Evolutionary conservation across 2,888 invertebrate genomes (phyloP).

Genomic region (Calameuta pallipes): DNA sequence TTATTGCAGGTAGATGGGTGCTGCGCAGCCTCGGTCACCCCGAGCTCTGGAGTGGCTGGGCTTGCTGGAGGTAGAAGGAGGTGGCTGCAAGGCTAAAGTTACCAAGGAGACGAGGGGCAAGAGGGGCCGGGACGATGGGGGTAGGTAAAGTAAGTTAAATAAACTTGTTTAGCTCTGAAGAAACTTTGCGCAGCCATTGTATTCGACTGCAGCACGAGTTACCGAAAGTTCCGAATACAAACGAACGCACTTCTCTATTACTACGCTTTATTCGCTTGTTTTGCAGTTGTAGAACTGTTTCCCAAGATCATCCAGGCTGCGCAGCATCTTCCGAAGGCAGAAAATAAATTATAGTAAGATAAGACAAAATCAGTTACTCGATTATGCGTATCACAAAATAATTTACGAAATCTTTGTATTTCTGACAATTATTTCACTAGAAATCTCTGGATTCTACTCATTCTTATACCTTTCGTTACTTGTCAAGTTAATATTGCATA

Average conservation of each 20-base stretch:
- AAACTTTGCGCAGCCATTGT: conserved; percentile 60
- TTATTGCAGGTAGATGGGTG: conserved; percentile 53
- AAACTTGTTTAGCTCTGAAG: conserved; percentile 63
- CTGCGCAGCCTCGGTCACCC: conserved; percentile 16
- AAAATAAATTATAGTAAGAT: too few species aligned
- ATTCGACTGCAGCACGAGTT: conserved; percentile 56
- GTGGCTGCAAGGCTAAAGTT: conserved; percentile 24
- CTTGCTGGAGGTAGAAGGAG: conserved; percentile 19
- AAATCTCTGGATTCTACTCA: too few species aligned
- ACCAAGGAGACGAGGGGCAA: conserved; percentile 12
- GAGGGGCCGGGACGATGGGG: conserved; percentile 19
- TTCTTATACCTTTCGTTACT: too few species aligned
- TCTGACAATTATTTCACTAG: too few species aligned
- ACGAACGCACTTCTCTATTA: conserved; percentile 53
- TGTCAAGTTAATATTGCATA: too few species aligned
- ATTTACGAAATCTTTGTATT: too few species aligned
- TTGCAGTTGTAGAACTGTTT: conserved; percentile 35
- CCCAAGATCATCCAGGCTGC: too few species aligned
- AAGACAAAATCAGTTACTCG: too few species aligned
- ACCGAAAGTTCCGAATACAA: conserved; percentile 58
- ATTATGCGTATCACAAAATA: too few species aligned
- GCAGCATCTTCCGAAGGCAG: too few species aligned
- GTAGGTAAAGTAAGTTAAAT: conserved; percentile 58
- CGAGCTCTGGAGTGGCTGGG: too few species aligned
- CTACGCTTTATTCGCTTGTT: conserved; percentile 60